Evolutionary conservation across 2,797 vertebrate species (phyloP), one percentile per base, ranked within the genome.

Genomic region (Hafferia zeledoni): DNA sequence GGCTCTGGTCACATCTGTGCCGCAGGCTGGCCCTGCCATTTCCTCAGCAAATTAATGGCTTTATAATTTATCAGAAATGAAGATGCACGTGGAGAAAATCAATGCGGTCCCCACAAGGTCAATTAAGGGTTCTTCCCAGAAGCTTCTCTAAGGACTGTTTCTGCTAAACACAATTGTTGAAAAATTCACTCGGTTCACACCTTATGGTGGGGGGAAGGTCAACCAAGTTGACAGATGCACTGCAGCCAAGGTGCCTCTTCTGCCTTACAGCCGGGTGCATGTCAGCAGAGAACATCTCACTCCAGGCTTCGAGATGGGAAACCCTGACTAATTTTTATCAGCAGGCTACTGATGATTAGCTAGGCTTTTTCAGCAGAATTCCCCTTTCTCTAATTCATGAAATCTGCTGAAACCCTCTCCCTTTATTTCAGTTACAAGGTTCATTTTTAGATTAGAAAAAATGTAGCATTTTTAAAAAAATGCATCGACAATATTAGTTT

Each of bases 51-150:
- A 99, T 99, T 99, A 99, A 99, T 98, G 98, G 98, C 98, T 99
- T 98, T 99, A 99, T 99, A 99, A 99, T 99, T 98, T 98, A 99
- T 99, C 99, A 99, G 98, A 99, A 99, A 98, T 99, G 98, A 99
- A 99, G 99, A 99, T 98, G 98, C 99, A 98, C 98, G 98, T 98
- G 98, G 98, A 98, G 97, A 99, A 98, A 99, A 99, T 99, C 98
- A 99, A 99, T 99, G 98, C 98, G 98, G 98, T 97, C 98, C 99
- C 98, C 97, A 98, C 99, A 99, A 99, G 99, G 99, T 99, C 99
- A 99, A 99, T 99, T 99, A 99, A 98, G 97, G 97, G 97, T 97
- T 95, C 97, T 97, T 98, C 97, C 96, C 97, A 97, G 97, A 98
- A 97, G 97, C 97, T 98, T 93, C 97, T 98, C 97, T 95, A 89